Conservation (phyloP, 2,797 vertebrate genomes). For the Anguilla anguilla region DNA sequence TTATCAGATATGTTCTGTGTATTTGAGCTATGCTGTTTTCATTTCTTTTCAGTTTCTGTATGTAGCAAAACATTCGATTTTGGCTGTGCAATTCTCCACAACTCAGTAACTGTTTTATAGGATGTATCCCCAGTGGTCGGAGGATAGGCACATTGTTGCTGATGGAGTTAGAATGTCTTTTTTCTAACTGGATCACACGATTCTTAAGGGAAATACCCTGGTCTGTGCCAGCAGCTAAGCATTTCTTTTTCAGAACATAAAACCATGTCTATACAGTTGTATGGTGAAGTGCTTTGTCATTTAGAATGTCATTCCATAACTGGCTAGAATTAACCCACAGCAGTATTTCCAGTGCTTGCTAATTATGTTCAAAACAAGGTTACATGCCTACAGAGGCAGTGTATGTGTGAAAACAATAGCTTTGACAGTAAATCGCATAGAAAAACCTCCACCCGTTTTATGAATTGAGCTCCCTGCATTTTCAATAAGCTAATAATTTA, state of each 20-base stretch:
- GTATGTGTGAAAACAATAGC: not conserved
- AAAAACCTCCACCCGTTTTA: not conserved
- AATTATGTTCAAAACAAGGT: not conserved
- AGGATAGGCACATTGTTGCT: not conserved
- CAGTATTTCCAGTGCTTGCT: not conserved
- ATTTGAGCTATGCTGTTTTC: not conserved
- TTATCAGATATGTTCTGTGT: not conserved
- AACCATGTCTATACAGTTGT: not conserved
- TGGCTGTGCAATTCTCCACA: not conserved
- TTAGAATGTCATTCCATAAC: not conserved
- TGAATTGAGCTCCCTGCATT: not conserved
- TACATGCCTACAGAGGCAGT: not conserved
- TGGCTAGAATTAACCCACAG: not conserved
- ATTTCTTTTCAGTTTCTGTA: not conserved
- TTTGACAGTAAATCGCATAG: not conserved
- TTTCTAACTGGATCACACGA: not conserved
- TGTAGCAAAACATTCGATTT: not conserved
- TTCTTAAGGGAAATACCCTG: not conserved
- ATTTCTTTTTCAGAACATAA: not conserved
- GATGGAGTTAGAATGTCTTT: not conserved
- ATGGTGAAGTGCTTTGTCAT: constrained; percentile 17
- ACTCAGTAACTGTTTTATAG: not conserved
- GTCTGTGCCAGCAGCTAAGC: not conserved
- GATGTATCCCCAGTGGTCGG: not conserved
- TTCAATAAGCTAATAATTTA: not conserved